phyloP scores from a whole-genome alignment of 2,888 invertebrate species.

The Trypoxylon attenuatum region DNA sequence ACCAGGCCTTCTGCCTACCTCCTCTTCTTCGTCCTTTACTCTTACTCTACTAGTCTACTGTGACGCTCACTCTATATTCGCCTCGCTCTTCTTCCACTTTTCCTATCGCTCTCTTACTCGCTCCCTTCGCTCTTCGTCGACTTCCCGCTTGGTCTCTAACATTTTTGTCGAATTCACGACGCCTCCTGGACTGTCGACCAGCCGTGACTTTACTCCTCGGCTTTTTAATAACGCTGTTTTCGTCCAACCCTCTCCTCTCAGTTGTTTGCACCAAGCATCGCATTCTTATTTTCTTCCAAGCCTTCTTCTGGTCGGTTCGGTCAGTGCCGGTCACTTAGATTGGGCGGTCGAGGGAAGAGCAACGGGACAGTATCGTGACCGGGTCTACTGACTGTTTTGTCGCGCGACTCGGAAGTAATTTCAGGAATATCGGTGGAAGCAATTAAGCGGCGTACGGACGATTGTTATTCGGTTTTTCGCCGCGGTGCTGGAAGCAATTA shows the following conservation, averaged over 20 bases:
- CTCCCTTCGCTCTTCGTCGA: neutral
- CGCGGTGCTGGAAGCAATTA: neutral
- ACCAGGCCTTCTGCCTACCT: constrained; percentile 35
- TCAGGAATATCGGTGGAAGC: neutral
- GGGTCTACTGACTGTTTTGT: too few species aligned
- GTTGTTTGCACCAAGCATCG: neutral
- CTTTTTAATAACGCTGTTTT: constrained; percentile 34
- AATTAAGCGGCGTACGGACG: neutral
- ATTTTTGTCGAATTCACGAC: constrained; percentile 23
- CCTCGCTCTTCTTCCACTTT: neutral
- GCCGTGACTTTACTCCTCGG: constrained; percentile 6
- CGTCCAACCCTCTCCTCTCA: neutral
- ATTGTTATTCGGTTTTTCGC: neutral
- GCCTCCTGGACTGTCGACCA: constrained; percentile 27
- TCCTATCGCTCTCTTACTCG: constrained; percentile 10
- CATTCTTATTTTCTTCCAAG: neutral
- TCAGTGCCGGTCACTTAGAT: too few species aligned
- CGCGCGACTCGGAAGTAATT: neutral
- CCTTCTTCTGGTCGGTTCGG: too few species aligned
- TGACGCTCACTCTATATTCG: neutral
- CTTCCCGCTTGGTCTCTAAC: neutral
- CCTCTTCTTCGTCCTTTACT: constrained; percentile 10
- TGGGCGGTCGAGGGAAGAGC: neutral
- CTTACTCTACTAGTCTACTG: too few species aligned
- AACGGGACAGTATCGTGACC: too few species aligned